These are phyloP conservation scores for Myotis myotis DNA, from an alignment of 2,797 vertebrate genomes.

Conservation along the genomic window DNA sequence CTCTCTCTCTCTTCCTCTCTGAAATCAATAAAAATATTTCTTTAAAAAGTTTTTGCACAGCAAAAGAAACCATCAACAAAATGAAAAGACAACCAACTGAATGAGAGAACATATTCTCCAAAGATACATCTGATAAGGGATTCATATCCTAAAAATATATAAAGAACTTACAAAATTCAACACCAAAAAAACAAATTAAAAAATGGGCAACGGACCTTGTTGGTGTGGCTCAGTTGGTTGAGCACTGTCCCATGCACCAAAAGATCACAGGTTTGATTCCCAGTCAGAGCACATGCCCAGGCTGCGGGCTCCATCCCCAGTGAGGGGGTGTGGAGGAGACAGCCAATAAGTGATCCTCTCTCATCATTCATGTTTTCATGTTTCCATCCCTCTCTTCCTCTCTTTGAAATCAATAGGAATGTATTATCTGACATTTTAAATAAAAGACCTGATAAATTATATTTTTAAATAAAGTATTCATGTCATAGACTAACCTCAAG, in stretches of 20 bases:
- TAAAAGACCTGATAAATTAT: background rate
- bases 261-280: no score
- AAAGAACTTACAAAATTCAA: background rate
- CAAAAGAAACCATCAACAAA: background rate
- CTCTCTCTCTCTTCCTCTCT: background rate
- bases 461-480: conserved; percentile 43
- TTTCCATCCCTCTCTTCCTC: no score
- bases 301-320: no score
- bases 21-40: background rate
- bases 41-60: background rate
- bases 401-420: no score
- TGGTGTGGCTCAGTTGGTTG: no score
- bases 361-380: no score
- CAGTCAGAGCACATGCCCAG: no score
- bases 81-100: background rate
- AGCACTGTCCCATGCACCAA: no score
- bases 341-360: no score
- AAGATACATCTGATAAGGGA: background rate
- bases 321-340: no score
- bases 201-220: background rate
- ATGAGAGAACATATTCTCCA: background rate
- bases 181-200: background rate
- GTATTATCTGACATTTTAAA: no score
- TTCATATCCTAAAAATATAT: background rate
- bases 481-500: conserved; percentile 16